Percentiles rank a stretch among this genome's conserved stretches.
Conservation (phyloP, 2,888 invertebrate species). For the Emmelina monodactyla region DNA sequence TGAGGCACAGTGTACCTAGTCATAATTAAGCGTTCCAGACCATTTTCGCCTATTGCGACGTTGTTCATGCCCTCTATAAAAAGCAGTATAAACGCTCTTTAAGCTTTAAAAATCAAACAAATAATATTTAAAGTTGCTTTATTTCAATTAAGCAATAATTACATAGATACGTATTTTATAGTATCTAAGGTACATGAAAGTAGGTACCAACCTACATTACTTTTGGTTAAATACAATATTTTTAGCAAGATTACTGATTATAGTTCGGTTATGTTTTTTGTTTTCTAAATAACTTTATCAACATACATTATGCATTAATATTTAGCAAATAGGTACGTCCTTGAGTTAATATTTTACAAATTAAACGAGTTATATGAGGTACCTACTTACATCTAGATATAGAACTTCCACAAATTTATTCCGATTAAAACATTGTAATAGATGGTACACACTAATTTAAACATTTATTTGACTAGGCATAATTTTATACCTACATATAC, state of each 20-base stretch:
- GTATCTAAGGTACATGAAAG: conserved; percentile 1
- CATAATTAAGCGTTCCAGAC: no score
- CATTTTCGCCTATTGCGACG: no score
- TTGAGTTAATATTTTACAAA: not conserved
- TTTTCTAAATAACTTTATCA: conserved; percentile 1
- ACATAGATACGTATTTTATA: conserved; percentile 27
- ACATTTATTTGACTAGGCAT: not conserved
- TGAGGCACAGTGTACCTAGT: no score
- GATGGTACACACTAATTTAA: not conserved
- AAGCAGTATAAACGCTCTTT: no score
- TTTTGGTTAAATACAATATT: not conserved
- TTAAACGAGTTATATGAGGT: not conserved
- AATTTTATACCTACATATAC: not conserved
- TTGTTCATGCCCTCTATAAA: no score
- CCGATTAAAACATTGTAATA: not conserved
- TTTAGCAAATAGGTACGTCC: not conserved
- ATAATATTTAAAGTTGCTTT: conserved; percentile 37
- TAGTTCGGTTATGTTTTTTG: conserved; percentile 1
- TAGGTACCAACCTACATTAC: conserved; percentile 1
- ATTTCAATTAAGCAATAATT: conserved; percentile 48
- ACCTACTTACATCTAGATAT: not conserved
- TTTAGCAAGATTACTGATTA: not conserved
- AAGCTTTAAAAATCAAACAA: no score
- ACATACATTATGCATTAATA: no score
- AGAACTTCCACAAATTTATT: not conserved